Percentiles rank a stretch among this genome's conserved stretches.
Conservation (phyloP, 2,888 invertebrate genomes). For the Amphiduros pacificus region DNA sequence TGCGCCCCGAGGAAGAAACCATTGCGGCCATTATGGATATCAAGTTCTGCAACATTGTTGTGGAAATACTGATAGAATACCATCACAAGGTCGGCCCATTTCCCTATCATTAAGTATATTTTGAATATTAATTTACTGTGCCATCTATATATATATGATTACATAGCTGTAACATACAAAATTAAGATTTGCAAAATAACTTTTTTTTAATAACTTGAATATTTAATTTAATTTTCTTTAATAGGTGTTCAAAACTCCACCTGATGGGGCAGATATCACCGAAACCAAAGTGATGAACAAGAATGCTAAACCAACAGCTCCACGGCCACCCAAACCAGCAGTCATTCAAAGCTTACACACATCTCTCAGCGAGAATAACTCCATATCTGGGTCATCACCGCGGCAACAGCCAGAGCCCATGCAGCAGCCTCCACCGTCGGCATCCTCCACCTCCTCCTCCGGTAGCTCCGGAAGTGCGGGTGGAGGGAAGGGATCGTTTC, state of each 20-base stretch:
- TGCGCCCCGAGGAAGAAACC: constrained; percentile 93
- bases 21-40: constrained; percentile 98
- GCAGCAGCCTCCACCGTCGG: constrained; percentile 2
- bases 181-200: too few relatives aligned
- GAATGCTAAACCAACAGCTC: constrained; percentile 4
- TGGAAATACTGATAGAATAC: constrained; percentile 92
- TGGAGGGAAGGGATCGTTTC: too few relatives aligned
- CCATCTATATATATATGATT: too few relatives aligned
- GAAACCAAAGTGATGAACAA: constrained; percentile 24
- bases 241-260: constrained; percentile 49
- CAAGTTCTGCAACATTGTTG: constrained; percentile 98
- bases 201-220: neutral
- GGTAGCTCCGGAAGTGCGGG: constrained; percentile 1
- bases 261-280: constrained; percentile 43
- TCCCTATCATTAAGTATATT: too few relatives aligned
- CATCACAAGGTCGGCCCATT: constrained; percentile 66
- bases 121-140: too few relatives aligned
- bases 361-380: too few relatives aligned
- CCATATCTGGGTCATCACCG: too few relatives aligned
- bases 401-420: constrained; percentile 1
- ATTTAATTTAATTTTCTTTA: neutral
- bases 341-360: too few relatives aligned
- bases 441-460: constrained; percentile 12
- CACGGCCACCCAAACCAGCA: constrained; percentile 10
- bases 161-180: too few relatives aligned